Conservation (phyloP, 2,113 vertebrate species). For the Colossoma macropomum region DNA sequence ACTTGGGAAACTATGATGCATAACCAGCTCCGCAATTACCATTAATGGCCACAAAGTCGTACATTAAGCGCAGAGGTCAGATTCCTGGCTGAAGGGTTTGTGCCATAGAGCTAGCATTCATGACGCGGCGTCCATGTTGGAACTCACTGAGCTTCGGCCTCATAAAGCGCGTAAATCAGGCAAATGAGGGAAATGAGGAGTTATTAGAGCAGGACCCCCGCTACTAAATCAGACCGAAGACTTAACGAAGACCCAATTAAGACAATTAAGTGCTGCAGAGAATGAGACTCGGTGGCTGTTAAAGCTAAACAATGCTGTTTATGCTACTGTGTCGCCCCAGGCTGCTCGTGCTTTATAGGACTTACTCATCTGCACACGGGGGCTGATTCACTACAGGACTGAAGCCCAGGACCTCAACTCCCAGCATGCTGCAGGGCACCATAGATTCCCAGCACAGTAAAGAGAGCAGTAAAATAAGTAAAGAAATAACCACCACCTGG, state of each 20-base stretch:
- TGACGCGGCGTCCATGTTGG: no score
- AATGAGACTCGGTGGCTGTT: constrained; percentile 59
- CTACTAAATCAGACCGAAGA: constrained; percentile 62
- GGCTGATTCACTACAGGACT: neutral
- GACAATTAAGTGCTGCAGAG: constrained; percentile 62
- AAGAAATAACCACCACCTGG: neutral
- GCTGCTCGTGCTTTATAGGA: constrained; percentile 54
- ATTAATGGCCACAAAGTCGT: constrained; percentile 30
- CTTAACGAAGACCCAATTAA: constrained; percentile 62
- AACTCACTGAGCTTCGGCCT: neutral
- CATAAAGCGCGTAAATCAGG: constrained; percentile 33
- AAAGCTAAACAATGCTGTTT: constrained; percentile 65
- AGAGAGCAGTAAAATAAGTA: neutral
- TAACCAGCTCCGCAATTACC: constrained; percentile 29
- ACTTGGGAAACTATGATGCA: constrained; percentile 43
- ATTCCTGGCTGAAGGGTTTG: constrained; percentile 19
- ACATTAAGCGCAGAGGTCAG: constrained; percentile 37
- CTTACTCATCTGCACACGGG: constrained; percentile 59
- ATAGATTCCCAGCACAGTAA: neutral
- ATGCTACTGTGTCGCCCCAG: constrained; percentile 61
- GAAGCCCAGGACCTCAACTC: constrained; percentile 39
- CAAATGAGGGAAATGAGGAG: constrained; percentile 59
- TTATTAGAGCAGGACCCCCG: constrained; percentile 58
- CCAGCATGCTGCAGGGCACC: constrained; percentile 40
- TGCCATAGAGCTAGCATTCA: constrained; percentile 35